A percentile compares a stretch with the other conserved stretches of the same genome.
Conservation (phyloP, 1,140 invertebrate genomes). For the Cotesia vestalis region DNA sequence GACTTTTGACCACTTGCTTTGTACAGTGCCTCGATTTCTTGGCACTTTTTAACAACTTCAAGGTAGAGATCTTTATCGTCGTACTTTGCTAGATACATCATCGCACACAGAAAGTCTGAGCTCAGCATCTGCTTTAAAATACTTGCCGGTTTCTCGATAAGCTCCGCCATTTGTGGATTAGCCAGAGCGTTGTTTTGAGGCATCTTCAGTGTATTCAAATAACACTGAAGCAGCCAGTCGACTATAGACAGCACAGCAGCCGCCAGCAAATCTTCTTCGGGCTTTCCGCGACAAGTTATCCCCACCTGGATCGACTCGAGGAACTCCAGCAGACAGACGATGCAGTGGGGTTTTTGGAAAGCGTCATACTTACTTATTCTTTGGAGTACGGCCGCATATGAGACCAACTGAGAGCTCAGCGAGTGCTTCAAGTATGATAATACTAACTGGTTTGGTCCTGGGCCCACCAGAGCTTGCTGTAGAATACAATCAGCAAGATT, state of each 20-base stretch:
- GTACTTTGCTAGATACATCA: conserved; percentile 83
- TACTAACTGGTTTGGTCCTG: conserved; percentile 88
- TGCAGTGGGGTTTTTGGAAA: conserved; percentile 88
- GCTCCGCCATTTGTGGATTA: conserved; percentile 66
- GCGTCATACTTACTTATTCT: conserved; percentile 90
- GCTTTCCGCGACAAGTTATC: conserved; percentile 77
- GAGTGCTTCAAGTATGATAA: conserved; percentile 93
- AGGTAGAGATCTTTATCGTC: conserved; percentile 74
- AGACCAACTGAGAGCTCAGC: conserved; percentile 86
- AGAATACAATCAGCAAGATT: conserved; percentile 92
- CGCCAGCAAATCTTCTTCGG: conserved; percentile 82
- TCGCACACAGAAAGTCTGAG: conserved; percentile 80
- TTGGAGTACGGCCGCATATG: conserved; percentile 87
- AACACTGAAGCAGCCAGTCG: conserved; percentile 84
- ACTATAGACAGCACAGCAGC: conserved; percentile 79
- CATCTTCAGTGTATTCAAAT: conserved; percentile 70
- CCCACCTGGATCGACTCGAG: conserved; percentile 81
- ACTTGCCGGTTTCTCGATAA: conserved; percentile 76
- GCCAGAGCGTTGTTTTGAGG: conserved; percentile 63
- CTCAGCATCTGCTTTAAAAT: conserved; percentile 77
- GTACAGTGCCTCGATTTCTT: conserved; percentile 73
- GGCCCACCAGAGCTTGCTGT: conserved; percentile 90
- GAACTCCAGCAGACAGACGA: conserved; percentile 85
- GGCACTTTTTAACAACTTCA: conserved; percentile 77
- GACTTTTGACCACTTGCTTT: conserved; percentile 70